phyloP scores from a whole-genome alignment of 2,113 vertebrate genomes.

The Rattus rattus region DNA sequence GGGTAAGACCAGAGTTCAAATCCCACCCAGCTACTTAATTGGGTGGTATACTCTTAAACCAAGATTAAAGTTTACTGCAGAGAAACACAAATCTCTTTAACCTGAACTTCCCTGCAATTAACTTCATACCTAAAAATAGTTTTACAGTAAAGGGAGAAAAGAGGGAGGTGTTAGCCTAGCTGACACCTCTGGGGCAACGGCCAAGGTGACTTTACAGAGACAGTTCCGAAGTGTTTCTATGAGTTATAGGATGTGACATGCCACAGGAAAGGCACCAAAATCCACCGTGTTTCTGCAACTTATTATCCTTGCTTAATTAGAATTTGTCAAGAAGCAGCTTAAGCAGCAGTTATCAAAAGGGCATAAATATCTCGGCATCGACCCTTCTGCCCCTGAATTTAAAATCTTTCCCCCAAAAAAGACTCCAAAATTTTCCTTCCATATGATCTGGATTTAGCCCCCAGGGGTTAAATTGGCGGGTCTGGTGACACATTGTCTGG shows the following conservation, averaged over 20 bases:
- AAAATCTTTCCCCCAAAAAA: slow-evolving; percentile 39
- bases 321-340: slow-evolving; percentile 73
- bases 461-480: not conserved
- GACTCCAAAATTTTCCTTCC: no score
- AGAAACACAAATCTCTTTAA: slow-evolving; percentile 65
- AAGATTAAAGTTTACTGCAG: slow-evolving; percentile 26
- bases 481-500: not conserved
- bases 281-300: slow-evolving; percentile 41
- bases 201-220: slow-evolving; percentile 54
- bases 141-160: not conserved
- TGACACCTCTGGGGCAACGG: slow-evolving; percentile 65
- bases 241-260: slow-evolving; percentile 63
- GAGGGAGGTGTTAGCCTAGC: slow-evolving; percentile 30
- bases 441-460: not conserved
- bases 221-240: slow-evolving; percentile 72
- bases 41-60: slow-evolving; percentile 12
- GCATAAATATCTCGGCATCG: slow-evolving; percentile 69
- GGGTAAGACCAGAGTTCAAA: slow-evolving; percentile 32
- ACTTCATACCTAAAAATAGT: slow-evolving; percentile 70
- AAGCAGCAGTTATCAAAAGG: slow-evolving; percentile 75
- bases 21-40: not conserved
- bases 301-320: slow-evolving; percentile 75
- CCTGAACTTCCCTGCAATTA: slow-evolving; percentile 64
- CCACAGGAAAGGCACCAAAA: slow-evolving; percentile 67
- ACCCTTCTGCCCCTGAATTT: slow-evolving; percentile 66